A percentile compares a stretch with the other conserved stretches of the same genome.
Evolutionary conservation across 2,113 vertebrate species (phyloP).

Genomic region (Corvus cornix): DNA sequence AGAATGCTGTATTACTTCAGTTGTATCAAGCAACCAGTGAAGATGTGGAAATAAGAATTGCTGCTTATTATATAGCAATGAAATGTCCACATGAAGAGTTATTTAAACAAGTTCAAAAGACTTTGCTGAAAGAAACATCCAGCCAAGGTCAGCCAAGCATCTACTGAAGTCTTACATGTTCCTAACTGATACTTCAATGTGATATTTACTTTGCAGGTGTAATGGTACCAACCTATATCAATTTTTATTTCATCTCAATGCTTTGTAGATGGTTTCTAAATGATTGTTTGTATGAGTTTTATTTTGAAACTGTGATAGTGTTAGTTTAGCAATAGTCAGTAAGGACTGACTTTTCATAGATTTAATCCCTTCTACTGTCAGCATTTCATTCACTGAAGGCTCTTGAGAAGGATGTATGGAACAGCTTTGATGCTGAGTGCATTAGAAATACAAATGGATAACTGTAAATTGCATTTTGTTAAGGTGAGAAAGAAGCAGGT

Average conservation of each 20-base stretch:
- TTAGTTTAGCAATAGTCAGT: background rate
- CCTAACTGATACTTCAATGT: background rate
- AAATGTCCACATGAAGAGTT: slow-evolving; percentile 77
- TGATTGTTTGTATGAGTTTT: background rate
- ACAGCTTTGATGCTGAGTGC: background rate
- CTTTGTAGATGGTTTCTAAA: background rate
- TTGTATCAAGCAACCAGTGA: slow-evolving; percentile 77
- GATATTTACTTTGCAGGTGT: background rate
- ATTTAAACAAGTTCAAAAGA: slow-evolving; percentile 75
- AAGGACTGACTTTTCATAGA: background rate
- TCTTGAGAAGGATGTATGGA: background rate
- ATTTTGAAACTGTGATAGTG: background rate
- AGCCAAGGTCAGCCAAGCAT: slow-evolving; percentile 79
- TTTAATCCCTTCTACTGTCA: background rate
- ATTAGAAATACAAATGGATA: background rate
- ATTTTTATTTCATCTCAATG: background rate
- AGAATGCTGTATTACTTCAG: slow-evolving; percentile 78
- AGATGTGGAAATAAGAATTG: slow-evolving; percentile 84
- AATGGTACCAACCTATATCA: background rate
- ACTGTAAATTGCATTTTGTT: background rate
- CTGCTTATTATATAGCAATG: slow-evolving; percentile 85
- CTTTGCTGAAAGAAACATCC: slow-evolving; percentile 79
- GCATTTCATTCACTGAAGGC: background rate
- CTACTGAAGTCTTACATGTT: background rate
- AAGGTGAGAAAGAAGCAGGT: background rate